phyloP scores from a whole-genome alignment of 64 coral and sea anemone species.

The Platygyra sinensis region DNA sequence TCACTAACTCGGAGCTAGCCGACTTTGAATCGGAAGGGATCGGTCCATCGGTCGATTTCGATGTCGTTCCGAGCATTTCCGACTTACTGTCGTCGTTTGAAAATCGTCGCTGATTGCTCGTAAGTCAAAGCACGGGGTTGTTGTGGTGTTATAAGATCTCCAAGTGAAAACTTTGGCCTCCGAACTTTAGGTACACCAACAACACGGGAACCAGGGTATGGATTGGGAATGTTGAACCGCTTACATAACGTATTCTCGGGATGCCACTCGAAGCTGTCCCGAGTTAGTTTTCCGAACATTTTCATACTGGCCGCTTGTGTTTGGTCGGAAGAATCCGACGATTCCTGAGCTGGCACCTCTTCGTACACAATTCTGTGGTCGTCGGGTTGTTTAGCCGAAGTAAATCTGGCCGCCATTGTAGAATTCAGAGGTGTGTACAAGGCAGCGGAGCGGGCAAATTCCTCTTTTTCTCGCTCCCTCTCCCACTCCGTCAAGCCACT shows the following conservation, averaged over 20 bases:
- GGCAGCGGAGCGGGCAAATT: conserved; percentile 78
- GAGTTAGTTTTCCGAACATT: conserved; percentile 96
- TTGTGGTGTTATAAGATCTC: conserved; percentile 32
- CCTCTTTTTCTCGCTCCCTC: conserved; percentile 90
- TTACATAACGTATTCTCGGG: conserved; percentile 90
- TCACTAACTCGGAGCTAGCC: neutral
- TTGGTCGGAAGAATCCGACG: conserved; percentile 47
- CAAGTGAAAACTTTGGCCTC: conserved; percentile 77
- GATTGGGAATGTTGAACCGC: conserved; percentile 96
- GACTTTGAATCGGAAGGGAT: neutral
- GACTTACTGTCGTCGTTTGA: neutral
- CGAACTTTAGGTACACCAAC: conserved; percentile 61
- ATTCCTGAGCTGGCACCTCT: conserved; percentile 39
- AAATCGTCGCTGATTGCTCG: neutral
- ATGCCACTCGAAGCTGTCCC: conserved; percentile 93
- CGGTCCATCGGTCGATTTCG: neutral
- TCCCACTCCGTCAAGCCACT: conserved; percentile 97
- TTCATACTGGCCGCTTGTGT: conserved; percentile 84
- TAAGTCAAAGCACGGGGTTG: conserved; percentile 16
- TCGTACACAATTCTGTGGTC: conserved; percentile 58
- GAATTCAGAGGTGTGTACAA: conserved; percentile 78
- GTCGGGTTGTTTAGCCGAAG: conserved; percentile 78
- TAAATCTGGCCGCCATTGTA: conserved; percentile 89
- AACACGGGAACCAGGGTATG: conserved; percentile 75
- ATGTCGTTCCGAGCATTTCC: neutral